Conservation (phyloP, 1,140 invertebrate species). For the Sycobia sp. region DNA sequence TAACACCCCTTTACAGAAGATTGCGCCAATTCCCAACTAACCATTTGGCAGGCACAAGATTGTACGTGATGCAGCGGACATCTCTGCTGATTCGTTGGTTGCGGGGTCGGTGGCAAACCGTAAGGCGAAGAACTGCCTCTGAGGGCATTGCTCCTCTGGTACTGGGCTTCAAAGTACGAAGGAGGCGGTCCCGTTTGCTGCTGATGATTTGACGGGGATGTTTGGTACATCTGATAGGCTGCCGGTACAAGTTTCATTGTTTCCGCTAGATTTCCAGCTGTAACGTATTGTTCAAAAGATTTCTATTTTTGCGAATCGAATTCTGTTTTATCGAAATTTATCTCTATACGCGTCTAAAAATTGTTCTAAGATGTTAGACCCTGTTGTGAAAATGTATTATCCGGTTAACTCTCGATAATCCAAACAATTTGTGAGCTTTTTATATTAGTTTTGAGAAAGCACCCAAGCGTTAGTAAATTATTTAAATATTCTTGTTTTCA, state of each 20-base stretch:
- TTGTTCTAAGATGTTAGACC: no score
- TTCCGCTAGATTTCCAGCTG: slow-evolving; percentile 81
- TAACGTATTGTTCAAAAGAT: background rate
- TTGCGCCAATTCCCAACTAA: slow-evolving; percentile 29
- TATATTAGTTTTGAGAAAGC: no score
- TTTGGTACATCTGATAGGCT: slow-evolving; percentile 65
- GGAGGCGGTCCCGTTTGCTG: slow-evolving; percentile 64
- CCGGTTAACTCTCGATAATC: no score
- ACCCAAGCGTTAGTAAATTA: no score
- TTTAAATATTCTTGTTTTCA: no score
- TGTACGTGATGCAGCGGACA: slow-evolving; percentile 70
- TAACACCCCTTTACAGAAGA: no score
- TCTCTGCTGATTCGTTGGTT: slow-evolving; percentile 57
- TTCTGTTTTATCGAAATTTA: no score
- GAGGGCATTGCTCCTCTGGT: slow-evolving; percentile 56
- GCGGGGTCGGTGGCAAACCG: slow-evolving; percentile 58
- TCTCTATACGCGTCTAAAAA: no score
- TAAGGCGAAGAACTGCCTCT: slow-evolving; percentile 59
- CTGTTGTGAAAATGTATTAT: no score
- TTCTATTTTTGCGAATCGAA: no score
- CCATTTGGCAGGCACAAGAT: slow-evolving; percentile 66
- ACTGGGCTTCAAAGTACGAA: slow-evolving; percentile 58
- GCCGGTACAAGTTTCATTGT: slow-evolving; percentile 78
- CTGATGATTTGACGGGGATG: slow-evolving; percentile 56
- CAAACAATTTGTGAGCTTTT: no score